These are phyloP conservation scores for Phaethornis superciliosus DNA, from an alignment of 2,113 vertebrate species.

Conservation along the genomic window DNA sequence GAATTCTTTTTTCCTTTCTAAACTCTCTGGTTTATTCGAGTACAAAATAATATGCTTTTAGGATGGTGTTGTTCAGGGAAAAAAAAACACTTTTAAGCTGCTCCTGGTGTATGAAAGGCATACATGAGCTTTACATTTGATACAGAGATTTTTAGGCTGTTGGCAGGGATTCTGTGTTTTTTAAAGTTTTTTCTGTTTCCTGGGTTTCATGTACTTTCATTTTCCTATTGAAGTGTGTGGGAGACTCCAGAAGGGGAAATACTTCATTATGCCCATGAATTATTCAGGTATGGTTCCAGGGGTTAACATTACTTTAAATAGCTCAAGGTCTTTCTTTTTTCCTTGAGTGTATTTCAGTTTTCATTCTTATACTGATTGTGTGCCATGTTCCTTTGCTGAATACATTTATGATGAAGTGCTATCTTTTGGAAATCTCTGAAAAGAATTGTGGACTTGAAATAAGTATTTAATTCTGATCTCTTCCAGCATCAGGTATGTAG, in stretches of 20 bases:
- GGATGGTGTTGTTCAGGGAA: constrained; percentile 1
- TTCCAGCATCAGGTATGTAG: constrained; percentile 22
- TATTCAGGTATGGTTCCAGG: constrained; percentile 60
- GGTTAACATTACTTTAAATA: constrained; percentile 67
- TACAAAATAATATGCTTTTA: background rate
- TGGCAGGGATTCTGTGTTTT: constrained; percentile 28
- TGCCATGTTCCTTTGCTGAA: constrained; percentile 13
- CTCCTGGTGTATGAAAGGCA: constrained; percentile 27
- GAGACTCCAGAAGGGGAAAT: constrained; percentile 51
- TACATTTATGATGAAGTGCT: constrained; percentile 56
- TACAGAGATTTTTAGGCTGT: constrained; percentile 14
- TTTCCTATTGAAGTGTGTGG: constrained; percentile 67
- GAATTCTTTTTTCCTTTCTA: background rate
- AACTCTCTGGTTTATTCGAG: background rate
- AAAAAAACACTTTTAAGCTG: background rate
- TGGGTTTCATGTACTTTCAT: constrained; percentile 48
- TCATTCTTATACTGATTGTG: constrained; percentile 42
- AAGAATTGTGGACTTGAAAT: constrained; percentile 43
- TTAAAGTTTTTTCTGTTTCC: constrained; percentile 47
- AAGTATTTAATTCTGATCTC: constrained; percentile 64
- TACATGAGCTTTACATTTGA: constrained; percentile 19
- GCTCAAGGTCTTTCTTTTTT: constrained; percentile 64
- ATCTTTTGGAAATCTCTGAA: constrained; percentile 27
- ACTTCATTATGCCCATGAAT: constrained; percentile 71
- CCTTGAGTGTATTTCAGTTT: constrained; percentile 41